Base-by-base conservation (phyloP, 2,797 vertebrate species). In the Myotis myotis region DNA sequence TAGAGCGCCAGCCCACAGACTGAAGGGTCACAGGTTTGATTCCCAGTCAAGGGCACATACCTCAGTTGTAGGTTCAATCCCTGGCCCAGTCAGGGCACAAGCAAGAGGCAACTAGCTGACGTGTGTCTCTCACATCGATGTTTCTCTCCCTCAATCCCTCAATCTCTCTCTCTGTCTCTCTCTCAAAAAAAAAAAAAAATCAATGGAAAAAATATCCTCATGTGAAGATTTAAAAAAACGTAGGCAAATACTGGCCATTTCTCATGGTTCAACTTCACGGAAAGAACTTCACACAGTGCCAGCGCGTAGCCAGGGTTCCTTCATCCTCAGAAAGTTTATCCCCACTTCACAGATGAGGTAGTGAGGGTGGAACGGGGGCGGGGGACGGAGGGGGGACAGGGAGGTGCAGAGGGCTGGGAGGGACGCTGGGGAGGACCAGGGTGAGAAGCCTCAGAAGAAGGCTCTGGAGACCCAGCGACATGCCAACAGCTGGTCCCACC, bases 191-290 rank as follows among this genome's bases (percentile, higher is more conserved):
- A 53, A 53, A 22, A 55, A 62, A 62, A 62, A 62, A 30, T 62
- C 28, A 62, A 62, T 62, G 28, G 5, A 30, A 62, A 30, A 62
- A 30, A 30, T 25, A 62, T 62, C 28, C 28, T 30, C 60, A 62
- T 12, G 60, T 30, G 13, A 62, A 6, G 60, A 62, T 62, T 62
- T 62, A 30, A 30, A 62, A 30, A 74, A 38, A 74, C 72, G 53
- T 20, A 41, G 22, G 60, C 30, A 68, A 60, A 79, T 23, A 3
- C 33, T 0, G 0, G 33, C 38, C 9, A 4, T 60, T 82, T 64
- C 83, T 81, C 1, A 1, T 33, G 44, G 33, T 33, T 68, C 75
- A 23, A 2, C 2, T 38, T 22, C 0, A 0, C 36, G 28, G 15
- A 41, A 51, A 66, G 60, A 20, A 16, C 20, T 47, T 17, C 78